These are phyloP conservation scores for Tonatia bakeri DNA, from an alignment of 2,113 vertebrate genomes.

Conservation along the genomic window DNA sequence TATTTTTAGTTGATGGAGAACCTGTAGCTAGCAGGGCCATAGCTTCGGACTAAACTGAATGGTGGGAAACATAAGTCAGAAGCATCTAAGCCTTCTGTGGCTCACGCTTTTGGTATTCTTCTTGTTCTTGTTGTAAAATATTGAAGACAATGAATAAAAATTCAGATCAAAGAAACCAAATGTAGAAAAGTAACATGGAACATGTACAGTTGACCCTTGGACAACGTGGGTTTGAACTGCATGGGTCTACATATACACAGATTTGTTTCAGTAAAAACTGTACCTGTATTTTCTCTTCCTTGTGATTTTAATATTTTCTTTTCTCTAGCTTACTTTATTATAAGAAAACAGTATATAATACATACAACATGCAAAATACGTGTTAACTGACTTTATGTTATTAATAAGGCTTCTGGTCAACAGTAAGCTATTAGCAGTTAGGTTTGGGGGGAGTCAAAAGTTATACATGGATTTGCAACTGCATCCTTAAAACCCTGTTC, in stretches of 20 bases:
- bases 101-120: not conserved
- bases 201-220: not conserved
- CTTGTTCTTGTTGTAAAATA: conserved; percentile 26
- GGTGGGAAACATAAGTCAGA: not conserved
- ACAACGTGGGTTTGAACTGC: not conserved
- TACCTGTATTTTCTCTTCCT: not conserved
- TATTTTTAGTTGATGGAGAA: not conserved
- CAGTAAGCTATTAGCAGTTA: not conserved
- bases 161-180: not conserved
- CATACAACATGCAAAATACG: not conserved
- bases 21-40: not conserved
- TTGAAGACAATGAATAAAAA: not conserved
- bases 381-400: not conserved
- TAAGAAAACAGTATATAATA: not conserved
- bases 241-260: not conserved
- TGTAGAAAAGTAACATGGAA: not conserved
- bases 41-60: not conserved
- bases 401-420: not conserved
- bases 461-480: not conserved
- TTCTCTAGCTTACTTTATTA: too few relatives aligned
- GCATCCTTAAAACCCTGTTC: not conserved
- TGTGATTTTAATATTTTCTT: not conserved
- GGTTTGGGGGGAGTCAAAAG: not conserved
- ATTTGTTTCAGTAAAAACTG: not conserved
- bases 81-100: not conserved